These are phyloP conservation scores for Heterocephalus glaber DNA, from an alignment of 2,113 vertebrate genomes.

Conservation along the genomic window DNA sequence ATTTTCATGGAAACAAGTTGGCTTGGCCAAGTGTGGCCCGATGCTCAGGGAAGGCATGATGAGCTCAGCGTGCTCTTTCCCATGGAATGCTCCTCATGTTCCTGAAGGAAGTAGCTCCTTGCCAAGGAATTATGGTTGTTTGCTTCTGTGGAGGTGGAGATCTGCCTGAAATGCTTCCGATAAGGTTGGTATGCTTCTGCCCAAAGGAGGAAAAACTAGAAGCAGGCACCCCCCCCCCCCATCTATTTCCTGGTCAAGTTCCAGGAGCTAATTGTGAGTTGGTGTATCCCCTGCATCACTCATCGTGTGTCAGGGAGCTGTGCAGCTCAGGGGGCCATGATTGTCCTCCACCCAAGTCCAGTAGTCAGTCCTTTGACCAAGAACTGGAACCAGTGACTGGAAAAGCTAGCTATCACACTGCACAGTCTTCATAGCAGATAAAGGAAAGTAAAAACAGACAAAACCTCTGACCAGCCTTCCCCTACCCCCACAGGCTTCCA, in stretches of 20 bases:
- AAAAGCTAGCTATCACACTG: neutral
- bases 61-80: neutral
- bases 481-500: neutral
- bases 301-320: neutral
- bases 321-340: neutral
- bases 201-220: neutral
- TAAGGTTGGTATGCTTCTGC: neutral
- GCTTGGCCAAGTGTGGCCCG: neutral
- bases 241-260: neutral
- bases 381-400: neutral
- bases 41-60: neutral
- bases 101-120: neutral
- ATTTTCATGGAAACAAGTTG: neutral
- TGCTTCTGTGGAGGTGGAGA: neutral
- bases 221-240: neutral
- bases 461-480: neutral
- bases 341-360: neutral
- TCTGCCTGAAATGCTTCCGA: too few species aligned
- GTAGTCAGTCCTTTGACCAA: neutral
- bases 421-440: neutral
- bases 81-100: neutral
- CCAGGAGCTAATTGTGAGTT: neutral
- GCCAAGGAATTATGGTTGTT: neutral
- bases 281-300: rapidly evolving
- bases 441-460: neutral